Evolutionary conservation across 1,140 invertebrate species (phyloP).

Genomic region (Musca domestica): DNA sequence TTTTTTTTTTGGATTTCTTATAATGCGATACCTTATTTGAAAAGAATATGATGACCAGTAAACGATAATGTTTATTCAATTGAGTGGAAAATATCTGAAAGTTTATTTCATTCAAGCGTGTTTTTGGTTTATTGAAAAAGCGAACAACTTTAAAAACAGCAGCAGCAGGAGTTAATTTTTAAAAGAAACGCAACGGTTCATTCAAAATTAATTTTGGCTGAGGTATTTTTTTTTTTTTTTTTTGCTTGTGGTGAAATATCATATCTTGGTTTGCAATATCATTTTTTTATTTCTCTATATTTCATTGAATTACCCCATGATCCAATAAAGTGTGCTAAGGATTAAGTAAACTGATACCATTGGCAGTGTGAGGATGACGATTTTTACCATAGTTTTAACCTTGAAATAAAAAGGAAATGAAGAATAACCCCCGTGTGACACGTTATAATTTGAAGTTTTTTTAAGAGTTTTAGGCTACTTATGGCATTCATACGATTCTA

Average conservation of each 20-base stretch:
- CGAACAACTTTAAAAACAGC: background rate
- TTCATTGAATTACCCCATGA: background rate
- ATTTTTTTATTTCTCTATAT: background rate
- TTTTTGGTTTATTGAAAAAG: background rate
- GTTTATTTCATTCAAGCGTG: constrained; percentile 18
- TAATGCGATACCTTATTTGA: background rate
- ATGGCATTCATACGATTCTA: too few relatives aligned
- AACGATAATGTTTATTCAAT: constrained; percentile 40
- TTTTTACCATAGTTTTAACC: constrained; percentile 4
- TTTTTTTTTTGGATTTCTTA: background rate
- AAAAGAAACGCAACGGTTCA: background rate
- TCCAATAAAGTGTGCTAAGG: constrained; percentile 14
- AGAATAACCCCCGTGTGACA: background rate
- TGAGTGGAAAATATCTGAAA: constrained; percentile 47
- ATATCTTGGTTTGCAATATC: background rate
- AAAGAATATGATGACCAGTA: background rate
- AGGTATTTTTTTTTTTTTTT: background rate
- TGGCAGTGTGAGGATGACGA: background rate
- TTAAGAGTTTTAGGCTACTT: too few relatives aligned
- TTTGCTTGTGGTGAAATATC: too few relatives aligned
- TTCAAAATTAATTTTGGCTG: background rate
- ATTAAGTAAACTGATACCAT: constrained; percentile 15
- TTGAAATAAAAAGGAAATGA: background rate
- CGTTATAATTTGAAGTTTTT: too few relatives aligned
- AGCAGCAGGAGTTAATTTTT: background rate